A percentile compares a stretch with the other conserved stretches of the same genome.
These are phyloP conservation scores for Tetranychus cinnabarinus DNA, from an alignment of 1,140 invertebrate species.

Conservation along the genomic window DNA sequence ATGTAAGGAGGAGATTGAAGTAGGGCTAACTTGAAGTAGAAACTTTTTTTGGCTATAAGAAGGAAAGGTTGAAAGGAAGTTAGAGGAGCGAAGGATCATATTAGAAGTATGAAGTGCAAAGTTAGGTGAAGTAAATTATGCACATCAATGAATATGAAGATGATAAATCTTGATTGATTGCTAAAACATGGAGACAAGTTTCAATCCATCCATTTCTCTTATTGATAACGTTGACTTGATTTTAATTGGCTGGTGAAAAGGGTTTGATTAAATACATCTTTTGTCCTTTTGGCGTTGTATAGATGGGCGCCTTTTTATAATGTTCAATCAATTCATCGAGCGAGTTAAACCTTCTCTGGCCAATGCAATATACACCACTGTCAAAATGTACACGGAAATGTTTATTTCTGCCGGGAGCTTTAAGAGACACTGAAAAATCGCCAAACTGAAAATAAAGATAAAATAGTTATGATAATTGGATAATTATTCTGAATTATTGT, in stretches of 20 bases:
- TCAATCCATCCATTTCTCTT: too few relatives aligned
- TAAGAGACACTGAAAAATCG: slow-evolving; percentile 92
- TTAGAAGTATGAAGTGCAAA: too few relatives aligned
- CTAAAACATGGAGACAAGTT: too few relatives aligned
- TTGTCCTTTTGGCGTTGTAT: slow-evolving; percentile 82
- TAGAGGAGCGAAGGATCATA: too few relatives aligned
- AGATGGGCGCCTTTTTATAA: slow-evolving; percentile 94
- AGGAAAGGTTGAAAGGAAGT: too few relatives aligned
- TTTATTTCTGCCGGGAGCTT: slow-evolving; percentile 89
- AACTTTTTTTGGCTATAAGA: too few relatives aligned
- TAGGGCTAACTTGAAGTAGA: too few relatives aligned
- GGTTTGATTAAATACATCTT: slow-evolving; percentile 72
- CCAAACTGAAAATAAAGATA: slow-evolving; percentile 46
- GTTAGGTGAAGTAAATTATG: too few relatives aligned
- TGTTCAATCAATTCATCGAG: slow-evolving; percentile 91
- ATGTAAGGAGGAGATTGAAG: too few relatives aligned
- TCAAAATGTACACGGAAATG: slow-evolving; percentile 96
- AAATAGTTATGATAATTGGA: background rate
- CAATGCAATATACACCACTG: slow-evolving; percentile 79
- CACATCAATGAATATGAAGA: too few relatives aligned
- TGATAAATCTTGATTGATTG: too few relatives aligned
- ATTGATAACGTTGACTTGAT: too few relatives aligned
- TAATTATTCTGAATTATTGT: background rate
- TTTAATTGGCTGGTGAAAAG: slow-evolving; percentile 18
- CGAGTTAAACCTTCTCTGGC: slow-evolving; percentile 84